Evolutionary conservation across 2,797 vertebrate species (phyloP).

Genomic region (Etheostoma nigrum): DNA sequence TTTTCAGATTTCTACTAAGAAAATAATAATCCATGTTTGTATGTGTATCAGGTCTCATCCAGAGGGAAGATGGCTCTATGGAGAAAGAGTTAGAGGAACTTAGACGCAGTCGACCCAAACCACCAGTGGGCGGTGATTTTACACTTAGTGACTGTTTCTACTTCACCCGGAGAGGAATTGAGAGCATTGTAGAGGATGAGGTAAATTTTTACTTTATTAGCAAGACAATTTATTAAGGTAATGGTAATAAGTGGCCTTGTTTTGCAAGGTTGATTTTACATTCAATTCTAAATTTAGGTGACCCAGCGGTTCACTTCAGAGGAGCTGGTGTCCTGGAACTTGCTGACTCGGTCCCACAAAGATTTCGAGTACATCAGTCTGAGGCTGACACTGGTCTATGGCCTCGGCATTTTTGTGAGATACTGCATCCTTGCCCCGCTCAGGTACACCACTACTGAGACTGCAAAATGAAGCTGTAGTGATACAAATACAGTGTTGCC

Average conservation of each 20-base stretch:
- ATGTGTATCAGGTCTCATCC: conserved; percentile 89
- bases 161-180: conserved; percentile 93
- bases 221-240: neutral
- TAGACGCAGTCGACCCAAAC: conserved; percentile 81
- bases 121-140: conserved; percentile 86
- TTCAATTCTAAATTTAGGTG: conserved; percentile 75
- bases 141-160: conserved; percentile 94
- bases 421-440: conserved; percentile 95
- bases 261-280: neutral
- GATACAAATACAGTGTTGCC: neutral
- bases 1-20: conserved; percentile 9
- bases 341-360: conserved; percentile 94
- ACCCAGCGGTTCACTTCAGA: conserved; percentile 96
- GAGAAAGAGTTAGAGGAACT: conserved; percentile 92
- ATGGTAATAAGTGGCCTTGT: neutral
- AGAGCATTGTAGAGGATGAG: conserved; percentile 96
- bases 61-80: conserved; percentile 91
- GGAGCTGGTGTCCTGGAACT: conserved; percentile 96
- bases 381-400: conserved; percentile 90
- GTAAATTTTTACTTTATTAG: conserved; percentile 38
- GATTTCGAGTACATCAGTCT: conserved; percentile 95
- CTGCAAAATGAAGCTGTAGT: neutral
- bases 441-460: conserved; percentile 80
- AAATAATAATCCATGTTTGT: conserved; percentile 25
- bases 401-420: conserved; percentile 90